Percentiles rank a stretch among this genome's conserved stretches.
These are phyloP conservation scores for Irena cyanogastra DNA, from an alignment of 2,113 vertebrate genomes.

Conservation along the genomic window DNA sequence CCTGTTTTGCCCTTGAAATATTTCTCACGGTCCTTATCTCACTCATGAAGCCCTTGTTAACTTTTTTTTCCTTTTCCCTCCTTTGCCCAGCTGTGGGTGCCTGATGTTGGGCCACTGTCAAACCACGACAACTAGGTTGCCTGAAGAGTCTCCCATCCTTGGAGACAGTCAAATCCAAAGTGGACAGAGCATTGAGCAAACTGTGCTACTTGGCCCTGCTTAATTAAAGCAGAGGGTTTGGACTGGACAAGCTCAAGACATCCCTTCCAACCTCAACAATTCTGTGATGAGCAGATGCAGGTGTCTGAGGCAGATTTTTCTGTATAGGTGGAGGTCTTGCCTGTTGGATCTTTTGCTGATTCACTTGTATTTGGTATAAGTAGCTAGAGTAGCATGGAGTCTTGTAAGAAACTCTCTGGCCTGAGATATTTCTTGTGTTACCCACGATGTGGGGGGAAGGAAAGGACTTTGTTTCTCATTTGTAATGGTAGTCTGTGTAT, in stretches of 20 bases:
- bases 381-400: neutral
- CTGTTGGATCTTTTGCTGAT: neutral
- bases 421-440: neutral
- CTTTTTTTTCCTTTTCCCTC: neutral
- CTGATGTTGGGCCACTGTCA: neutral
- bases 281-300: neutral
- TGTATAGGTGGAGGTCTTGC: neutral
- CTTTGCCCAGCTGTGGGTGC: neutral
- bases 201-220: neutral
- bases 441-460: neutral
- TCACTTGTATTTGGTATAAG: neutral
- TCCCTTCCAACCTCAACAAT: neutral
- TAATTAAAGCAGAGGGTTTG: neutral
- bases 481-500: neutral
- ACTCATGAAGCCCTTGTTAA: neutral
- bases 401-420: neutral
- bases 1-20: neutral
- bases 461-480: neutral
- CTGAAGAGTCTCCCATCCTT: neutral
- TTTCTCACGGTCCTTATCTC: neutral
- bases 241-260: neutral
- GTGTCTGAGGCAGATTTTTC: neutral
- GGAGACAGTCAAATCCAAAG: neutral
- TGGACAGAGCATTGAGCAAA: neutral
- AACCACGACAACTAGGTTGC: neutral